These are phyloP conservation scores for Aleiodes leptofemur DNA, from an alignment of 2,888 invertebrate genomes.

Conservation along the genomic window DNA sequence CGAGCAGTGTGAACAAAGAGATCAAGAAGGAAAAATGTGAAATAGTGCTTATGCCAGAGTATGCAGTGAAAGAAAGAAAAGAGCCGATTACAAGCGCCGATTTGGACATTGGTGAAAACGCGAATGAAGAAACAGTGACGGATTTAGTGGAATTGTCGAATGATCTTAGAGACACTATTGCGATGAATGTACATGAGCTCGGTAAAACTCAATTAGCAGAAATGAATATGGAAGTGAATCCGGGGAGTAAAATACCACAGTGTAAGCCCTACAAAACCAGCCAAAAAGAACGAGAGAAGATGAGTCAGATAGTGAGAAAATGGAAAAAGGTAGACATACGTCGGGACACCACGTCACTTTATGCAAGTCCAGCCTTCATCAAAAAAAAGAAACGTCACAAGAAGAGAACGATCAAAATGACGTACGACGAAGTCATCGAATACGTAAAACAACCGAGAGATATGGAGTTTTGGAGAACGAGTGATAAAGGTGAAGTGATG, in stretches of 20 bases:
- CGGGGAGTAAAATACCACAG: constrained; percentile 17
- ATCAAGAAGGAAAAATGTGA: constrained; percentile 9
- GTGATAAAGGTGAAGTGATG: too few relatives aligned
- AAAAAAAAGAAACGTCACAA: constrained; percentile 34
- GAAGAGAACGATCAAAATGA: too few relatives aligned
- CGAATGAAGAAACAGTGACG: too few relatives aligned
- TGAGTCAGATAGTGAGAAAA: constrained; percentile 35
- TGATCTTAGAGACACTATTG: constrained; percentile 33
- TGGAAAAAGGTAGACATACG: constrained; percentile 27
- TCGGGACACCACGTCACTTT: constrained; percentile 19
- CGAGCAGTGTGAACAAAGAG: background rate
- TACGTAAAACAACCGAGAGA: too few relatives aligned
- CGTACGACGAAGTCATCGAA: too few relatives aligned
- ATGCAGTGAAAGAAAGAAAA: background rate
- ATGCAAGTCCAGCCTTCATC: constrained; percentile 13
- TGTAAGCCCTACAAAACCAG: constrained; percentile 39
- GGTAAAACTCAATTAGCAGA: constrained; percentile 32
- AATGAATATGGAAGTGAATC: constrained; percentile 40
- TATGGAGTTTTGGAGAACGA: too few relatives aligned
- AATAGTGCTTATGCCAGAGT: background rate
- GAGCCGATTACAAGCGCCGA: too few relatives aligned
- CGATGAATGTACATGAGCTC: constrained; percentile 31
- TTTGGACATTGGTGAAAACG: too few relatives aligned
- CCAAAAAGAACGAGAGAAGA: constrained; percentile 32
- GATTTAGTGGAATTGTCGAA: constrained; percentile 11